Conservation (phyloP, 2,113 vertebrate species). For the Clarias macrocephalus region DNA sequence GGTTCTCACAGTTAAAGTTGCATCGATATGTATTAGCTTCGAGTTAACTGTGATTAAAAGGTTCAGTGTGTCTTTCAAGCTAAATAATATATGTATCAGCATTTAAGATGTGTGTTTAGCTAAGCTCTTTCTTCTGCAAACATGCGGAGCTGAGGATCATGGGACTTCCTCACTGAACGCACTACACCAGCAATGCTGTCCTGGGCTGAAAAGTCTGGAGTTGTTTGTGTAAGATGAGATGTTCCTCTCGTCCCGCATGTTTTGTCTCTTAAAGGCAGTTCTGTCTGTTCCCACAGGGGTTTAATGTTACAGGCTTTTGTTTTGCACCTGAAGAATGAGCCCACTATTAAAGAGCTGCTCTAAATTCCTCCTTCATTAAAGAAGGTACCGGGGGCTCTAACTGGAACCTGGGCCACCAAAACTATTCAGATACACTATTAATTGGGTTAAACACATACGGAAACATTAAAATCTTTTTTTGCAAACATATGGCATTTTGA, state of each 20-base stretch:
- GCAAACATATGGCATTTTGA: neutral
- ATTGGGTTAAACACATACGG: neutral
- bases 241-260: neutral
- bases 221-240: constrained; percentile 35
- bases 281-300: constrained; percentile 36
- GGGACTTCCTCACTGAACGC: neutral
- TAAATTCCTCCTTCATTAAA: constrained; percentile 27
- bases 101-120: neutral
- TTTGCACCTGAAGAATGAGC: constrained; percentile 29
- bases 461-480: neutral
- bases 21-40: constrained; percentile 7
- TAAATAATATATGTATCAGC: neutral
- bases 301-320: constrained; percentile 25
- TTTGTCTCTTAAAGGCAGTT: constrained; percentile 20
- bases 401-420: neutral
- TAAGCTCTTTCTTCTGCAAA: neutral
- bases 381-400: neutral
- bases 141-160: neutral
- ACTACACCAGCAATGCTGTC: neutral
- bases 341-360: neutral
- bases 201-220: neutral
- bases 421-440: neutral
- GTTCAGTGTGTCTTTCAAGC: neutral
- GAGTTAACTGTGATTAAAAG: neutral
- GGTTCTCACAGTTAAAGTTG: neutral